A percentile compares a stretch with the other conserved stretches of the same genome.
Conservation (phyloP, 2,797 vertebrate species). For the Poecile montanus region DNA sequence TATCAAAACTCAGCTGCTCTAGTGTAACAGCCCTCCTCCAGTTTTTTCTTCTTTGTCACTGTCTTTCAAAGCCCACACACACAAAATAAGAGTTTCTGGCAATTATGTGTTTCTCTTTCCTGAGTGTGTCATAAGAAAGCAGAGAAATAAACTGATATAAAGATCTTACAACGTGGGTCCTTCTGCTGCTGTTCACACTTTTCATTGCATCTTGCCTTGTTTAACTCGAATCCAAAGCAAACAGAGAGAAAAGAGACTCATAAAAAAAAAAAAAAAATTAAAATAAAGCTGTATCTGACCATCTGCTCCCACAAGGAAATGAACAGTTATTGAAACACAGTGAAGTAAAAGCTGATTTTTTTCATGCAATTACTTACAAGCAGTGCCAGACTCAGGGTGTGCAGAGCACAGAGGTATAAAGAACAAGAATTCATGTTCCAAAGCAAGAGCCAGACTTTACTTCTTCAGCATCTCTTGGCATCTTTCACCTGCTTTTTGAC, state of each 20-base stretch:
- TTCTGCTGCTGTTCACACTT: conserved; percentile 3
- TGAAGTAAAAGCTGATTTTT: neutral
- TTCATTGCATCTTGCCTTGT: neutral
- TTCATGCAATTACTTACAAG: conserved; percentile 59
- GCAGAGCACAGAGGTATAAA: neutral
- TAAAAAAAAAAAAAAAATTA: neutral
- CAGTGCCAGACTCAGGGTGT: conserved; percentile 3
- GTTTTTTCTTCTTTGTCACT: neutral
- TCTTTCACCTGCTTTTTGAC: neutral
- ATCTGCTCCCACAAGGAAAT: neutral
- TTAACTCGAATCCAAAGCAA: neutral
- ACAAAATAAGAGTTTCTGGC: neutral
- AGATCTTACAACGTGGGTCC: neutral
- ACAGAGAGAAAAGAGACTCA: neutral
- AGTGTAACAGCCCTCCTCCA: neutral
- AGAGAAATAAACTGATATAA: neutral
- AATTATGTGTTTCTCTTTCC: neutral
- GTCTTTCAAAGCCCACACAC: neutral
- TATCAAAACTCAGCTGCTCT: neutral
- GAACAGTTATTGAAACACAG: neutral
- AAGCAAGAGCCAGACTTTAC: neutral
- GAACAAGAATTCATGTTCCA: neutral
- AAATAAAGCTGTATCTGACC: neutral
- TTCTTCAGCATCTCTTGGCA: neutral
- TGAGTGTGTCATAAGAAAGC: neutral